Evolutionary conservation across 2,113 vertebrate species (phyloP).

Genomic region (Isichthys henryi): DNA sequence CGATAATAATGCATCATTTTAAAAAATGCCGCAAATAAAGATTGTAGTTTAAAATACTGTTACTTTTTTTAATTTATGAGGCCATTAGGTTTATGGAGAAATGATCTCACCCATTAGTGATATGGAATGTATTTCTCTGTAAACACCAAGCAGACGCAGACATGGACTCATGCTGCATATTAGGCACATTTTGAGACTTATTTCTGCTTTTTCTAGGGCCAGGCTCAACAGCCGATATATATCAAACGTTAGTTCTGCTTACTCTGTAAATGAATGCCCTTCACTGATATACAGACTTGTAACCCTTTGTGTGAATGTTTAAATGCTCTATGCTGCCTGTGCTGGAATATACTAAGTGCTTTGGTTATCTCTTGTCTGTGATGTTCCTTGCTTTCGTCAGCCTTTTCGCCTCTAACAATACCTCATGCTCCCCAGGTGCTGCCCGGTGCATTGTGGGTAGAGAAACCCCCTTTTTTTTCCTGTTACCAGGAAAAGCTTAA

Average conservation of each 20-base stretch:
- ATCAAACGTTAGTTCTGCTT: neutral
- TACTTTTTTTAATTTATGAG: neutral
- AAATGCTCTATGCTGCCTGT: conserved; percentile 20
- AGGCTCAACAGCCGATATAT: neutral
- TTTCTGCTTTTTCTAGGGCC: neutral
- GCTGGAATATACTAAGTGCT: conserved; percentile 22
- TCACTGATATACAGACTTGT: neutral
- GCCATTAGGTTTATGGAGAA: neutral
- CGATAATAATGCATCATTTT: neutral
- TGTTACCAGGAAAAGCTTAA: conserved; percentile 38
- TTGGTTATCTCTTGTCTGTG: conserved; percentile 31
- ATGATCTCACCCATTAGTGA: neutral
- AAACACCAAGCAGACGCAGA: neutral
- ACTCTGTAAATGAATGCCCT: neutral
- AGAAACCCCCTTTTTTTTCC: conserved; percentile 31
- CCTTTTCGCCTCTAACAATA: conserved; percentile 38
- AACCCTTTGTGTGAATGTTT: conserved; percentile 28
- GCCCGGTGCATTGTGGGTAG: conserved; percentile 28
- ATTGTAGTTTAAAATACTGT: neutral
- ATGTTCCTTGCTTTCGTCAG: conserved; percentile 37
- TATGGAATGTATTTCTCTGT: neutral
- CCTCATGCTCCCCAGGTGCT: conserved; percentile 15
- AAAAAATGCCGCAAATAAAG: neutral
- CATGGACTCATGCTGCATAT: neutral
- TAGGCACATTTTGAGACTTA: neutral